Base-by-base conservation (phyloP, 2,113 vertebrate genomes). In the Takifugu flavidus region DNA sequence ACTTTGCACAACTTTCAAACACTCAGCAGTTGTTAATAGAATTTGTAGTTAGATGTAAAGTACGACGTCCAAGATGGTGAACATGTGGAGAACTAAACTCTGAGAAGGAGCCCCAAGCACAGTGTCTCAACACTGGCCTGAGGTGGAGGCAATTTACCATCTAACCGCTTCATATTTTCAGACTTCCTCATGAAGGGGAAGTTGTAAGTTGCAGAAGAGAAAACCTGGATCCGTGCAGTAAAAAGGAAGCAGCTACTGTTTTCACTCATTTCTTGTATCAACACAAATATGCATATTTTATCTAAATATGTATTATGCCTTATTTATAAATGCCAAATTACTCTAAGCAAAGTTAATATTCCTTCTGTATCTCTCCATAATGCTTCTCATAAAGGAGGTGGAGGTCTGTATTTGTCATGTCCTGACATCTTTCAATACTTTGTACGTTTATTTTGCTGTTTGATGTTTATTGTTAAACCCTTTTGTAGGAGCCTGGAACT, bases 401-500 rank as follows among this genome's bases (percentile, higher is more conserved):
- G 90, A 91, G 90, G 90, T 91, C 89, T 84, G 90, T 91, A 85
- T 69, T 26, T 75, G 7, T 31, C 49, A 42, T 56, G 28, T 43
- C 46, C 63, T n/a, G 2, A 6, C 52, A 53, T 29, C 10, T 29
- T 10, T 14, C 6, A 31, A 34, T 53, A 34, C 15, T 6, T 6
- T 52, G 8, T 8, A 46, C 72, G 39, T 50, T 6, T 59, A 42
- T 11, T 13, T 7, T 12, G 6, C 20, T 43, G 20, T 56, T 20
- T 2, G 44, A 12, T 56, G 3, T 60, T 56, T 59, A 10, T 51
- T 12, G 6, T 61, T 56, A 2, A 50, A 10, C 14, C 31, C 31
- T 15, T 12, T 70, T 6, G 78, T 90, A 92, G 91, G 91, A 92
- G 76, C 89, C 91, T 46, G 90, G 94, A 70, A 93, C 94, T 13